Percentiles rank a stretch among this genome's conserved stretches.
These are phyloP conservation scores for Eupithecia subumbrata DNA, from an alignment of 2,888 invertebrate genomes.

Conservation along the genomic window DNA sequence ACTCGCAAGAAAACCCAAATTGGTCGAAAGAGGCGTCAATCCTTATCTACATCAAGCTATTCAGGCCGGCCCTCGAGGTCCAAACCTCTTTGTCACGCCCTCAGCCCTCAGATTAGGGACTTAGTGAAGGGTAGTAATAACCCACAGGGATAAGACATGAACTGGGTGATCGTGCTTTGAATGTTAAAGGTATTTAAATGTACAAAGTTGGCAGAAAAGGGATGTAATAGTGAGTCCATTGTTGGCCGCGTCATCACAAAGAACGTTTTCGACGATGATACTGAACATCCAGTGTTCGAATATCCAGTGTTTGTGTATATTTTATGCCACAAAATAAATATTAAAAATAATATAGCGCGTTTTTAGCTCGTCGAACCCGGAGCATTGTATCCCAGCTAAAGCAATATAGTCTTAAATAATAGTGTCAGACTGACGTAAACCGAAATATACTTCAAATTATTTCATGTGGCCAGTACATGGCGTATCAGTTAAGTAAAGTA, in stretches of 20 bases:
- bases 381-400: background rate
- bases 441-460: too few relatives aligned
- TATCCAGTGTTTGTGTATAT: too few relatives aligned
- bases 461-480: too few relatives aligned
- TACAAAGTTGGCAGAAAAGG: background rate
- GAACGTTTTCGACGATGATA: background rate
- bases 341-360: too few relatives aligned
- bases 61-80: background rate
- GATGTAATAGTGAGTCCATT: background rate
- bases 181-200: background rate
- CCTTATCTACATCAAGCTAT: background rate
- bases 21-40: slow-evolving; percentile 3
- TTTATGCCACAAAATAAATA: too few relatives aligned
- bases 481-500: too few relatives aligned
- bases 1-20: slow-evolving; percentile 3
- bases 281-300: background rate
- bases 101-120: slow-evolving; percentile 13
- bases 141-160: slow-evolving; percentile 4
- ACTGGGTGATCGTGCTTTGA: slow-evolving; percentile 1
- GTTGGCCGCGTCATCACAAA: background rate
- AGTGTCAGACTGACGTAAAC: too few relatives aligned
- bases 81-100: slow-evolving; percentile 23
- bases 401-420: too few relatives aligned
- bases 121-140: slow-evolving; percentile 12
- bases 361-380: background rate